Evolutionary conservation across 2,888 invertebrate species (phyloP).

Genomic region (Ferdinandea cuprea): DNA sequence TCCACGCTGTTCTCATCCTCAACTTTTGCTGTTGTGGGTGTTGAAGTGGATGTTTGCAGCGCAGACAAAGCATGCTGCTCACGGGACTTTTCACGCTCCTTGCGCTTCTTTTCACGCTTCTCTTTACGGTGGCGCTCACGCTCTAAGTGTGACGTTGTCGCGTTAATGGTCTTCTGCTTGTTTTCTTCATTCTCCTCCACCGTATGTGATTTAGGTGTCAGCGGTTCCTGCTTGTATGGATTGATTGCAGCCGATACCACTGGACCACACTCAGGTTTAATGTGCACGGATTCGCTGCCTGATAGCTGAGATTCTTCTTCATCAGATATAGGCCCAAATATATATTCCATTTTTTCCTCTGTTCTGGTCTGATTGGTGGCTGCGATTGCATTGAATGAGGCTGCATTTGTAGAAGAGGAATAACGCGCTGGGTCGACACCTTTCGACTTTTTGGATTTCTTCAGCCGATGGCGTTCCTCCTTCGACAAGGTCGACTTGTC

Average conservation of each 20-base stretch:
- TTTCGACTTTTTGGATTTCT: constrained; percentile 85
- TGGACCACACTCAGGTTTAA: constrained; percentile 77
- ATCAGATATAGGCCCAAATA: constrained; percentile 93
- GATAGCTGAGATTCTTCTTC: constrained; percentile 84
- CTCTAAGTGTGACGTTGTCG: constrained; percentile 77
- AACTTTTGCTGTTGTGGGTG: constrained; percentile 75
- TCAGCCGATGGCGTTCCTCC: constrained; percentile 83
- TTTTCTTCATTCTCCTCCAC: constrained; percentile 80
- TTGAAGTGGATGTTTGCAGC: constrained; percentile 71
- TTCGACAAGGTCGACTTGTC: constrained; percentile 80
- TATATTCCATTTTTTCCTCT: constrained; percentile 94
- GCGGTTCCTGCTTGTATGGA: constrained; percentile 82
- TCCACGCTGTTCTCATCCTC: constrained; percentile 91
- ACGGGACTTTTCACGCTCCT: constrained; percentile 85
- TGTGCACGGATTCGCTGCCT: constrained; percentile 76
- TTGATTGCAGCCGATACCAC: constrained; percentile 82
- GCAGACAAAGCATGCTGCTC: constrained; percentile 78
- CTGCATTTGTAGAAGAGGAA: constrained; percentile 27
- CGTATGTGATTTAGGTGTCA: constrained; percentile 79
- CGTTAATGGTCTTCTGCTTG: constrained; percentile 76
- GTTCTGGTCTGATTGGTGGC: constrained; percentile 80
- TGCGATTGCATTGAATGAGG: constrained; percentile 67
- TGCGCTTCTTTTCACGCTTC: constrained; percentile 87
- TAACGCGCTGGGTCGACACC: constrained; percentile 78
- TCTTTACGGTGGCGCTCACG: constrained; percentile 82